Evolutionary conservation across 2,797 vertebrate genomes (phyloP).

Genomic region (Triplophysa bombifrons): DNA sequence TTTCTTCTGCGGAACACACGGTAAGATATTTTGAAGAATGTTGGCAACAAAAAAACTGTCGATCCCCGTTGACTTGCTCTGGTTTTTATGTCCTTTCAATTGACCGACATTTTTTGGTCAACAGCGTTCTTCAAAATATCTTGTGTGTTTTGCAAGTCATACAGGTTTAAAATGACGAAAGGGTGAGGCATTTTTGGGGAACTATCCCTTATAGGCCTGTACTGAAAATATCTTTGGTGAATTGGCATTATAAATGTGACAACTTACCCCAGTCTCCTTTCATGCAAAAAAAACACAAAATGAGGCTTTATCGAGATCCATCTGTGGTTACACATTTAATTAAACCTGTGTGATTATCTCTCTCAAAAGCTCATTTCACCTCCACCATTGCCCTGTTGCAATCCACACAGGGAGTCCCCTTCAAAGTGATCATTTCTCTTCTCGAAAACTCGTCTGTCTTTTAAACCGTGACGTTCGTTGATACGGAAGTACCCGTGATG

Average conservation of each 20-base stretch:
- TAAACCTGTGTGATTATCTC: conserved; percentile 4
- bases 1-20: too few species aligned
- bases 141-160: too few species aligned
- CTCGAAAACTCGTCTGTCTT: conserved; percentile 6
- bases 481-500: conserved; percentile 20
- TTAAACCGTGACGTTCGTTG: conserved; percentile 3
- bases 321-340: background rate
- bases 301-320: background rate
- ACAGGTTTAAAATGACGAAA: too few species aligned
- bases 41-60: too few species aligned
- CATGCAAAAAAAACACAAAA: background rate
- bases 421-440: background rate
- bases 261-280: background rate
- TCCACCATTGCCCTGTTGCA: background rate
- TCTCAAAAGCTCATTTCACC: background rate
- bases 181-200: too few species aligned
- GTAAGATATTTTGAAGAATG: too few species aligned
- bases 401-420: background rate
- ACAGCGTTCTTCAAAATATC: too few species aligned
- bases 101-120: too few species aligned
- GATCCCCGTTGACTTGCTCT: too few species aligned
- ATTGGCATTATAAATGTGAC: background rate
- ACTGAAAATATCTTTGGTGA: too few species aligned
- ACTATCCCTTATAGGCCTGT: too few species aligned
- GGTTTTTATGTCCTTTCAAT: too few species aligned